Evolutionary conservation across 1,140 invertebrate genomes (phyloP).

Genomic region (Schlechtendalia chinensis): DNA sequence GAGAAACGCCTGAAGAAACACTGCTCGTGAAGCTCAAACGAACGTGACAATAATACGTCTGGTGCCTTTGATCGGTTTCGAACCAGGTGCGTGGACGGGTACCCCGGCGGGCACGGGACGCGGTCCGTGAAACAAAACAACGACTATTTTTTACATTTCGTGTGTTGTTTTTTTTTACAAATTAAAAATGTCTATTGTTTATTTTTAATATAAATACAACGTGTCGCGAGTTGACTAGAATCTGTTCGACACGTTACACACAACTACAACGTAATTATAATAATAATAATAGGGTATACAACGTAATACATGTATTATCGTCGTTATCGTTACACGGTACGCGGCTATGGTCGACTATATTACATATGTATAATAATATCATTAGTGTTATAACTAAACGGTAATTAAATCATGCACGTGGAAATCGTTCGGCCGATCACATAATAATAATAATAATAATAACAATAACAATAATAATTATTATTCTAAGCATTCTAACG

Average conservation of each 20-base stretch:
- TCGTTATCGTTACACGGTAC: not conserved
- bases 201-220: constrained; percentile 1
- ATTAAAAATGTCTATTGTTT: constrained; percentile 28
- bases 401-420: not conserved
- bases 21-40: too few species aligned
- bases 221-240: not conserved
- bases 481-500: not conserved
- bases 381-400: not conserved
- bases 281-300: not conserved
- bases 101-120: too few species aligned
- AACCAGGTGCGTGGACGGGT: too few species aligned
- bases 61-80: too few species aligned
- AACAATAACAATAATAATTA: too few species aligned
- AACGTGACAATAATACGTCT: too few species aligned
- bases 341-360: not conserved
- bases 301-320: too few species aligned
- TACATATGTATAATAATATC: too few species aligned
- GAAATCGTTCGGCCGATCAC: not conserved
- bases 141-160: too few species aligned
- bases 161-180: constrained; percentile 19
- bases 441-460: too few species aligned
- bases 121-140: too few species aligned
- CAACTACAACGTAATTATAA: constrained; percentile 1
- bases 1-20: too few species aligned
- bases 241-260: not conserved